These are phyloP conservation scores for Chaetodon trifasciatus DNA, from an alignment of 2,797 vertebrate genomes.

Conservation along the genomic window DNA sequence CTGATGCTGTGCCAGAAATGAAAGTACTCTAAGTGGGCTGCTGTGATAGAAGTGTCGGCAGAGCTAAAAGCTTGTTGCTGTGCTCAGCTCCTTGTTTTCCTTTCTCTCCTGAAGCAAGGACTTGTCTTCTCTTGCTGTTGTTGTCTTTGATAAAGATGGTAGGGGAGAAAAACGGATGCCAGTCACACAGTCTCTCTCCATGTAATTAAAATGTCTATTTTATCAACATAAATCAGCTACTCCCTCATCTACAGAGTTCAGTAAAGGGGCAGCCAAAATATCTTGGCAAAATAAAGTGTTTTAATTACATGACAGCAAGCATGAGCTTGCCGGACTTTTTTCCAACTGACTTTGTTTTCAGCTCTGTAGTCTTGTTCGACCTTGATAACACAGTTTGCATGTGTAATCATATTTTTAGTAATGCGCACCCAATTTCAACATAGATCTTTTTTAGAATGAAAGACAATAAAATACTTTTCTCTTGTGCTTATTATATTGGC, in stretches of 20 bases:
- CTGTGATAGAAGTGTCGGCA: conserved; percentile 65
- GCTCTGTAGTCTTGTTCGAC: conserved; percentile 23
- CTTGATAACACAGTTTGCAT: conserved; percentile 31
- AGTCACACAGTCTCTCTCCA: conserved; percentile 23
- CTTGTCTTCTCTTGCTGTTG: conserved; percentile 38
- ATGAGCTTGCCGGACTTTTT: conserved; percentile 31
- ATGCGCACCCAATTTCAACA: background rate
- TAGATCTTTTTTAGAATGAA: background rate
- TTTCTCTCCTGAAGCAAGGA: conserved; percentile 48
- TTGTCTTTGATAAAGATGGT: conserved; percentile 53
- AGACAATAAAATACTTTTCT: background rate
- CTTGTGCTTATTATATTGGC: conserved; percentile 8
- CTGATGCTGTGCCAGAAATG: conserved; percentile 58
- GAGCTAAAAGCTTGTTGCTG: conserved; percentile 60
- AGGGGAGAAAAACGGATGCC: conserved; percentile 19
- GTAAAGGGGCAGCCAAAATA: conserved; percentile 52
- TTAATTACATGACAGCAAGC: conserved; percentile 57
- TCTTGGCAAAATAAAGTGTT: conserved; percentile 55
- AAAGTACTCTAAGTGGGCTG: conserved; percentile 60
- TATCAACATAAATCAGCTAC: conserved; percentile 58
- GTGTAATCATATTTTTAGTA: background rate
- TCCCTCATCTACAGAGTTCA: conserved; percentile 57
- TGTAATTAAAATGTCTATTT: conserved; percentile 71
- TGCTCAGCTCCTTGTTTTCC: conserved; percentile 44
- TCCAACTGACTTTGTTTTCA: conserved; percentile 17